phyloP scores from a whole-genome alignment of 1,140 invertebrate genomes.

The Trichomalopsis sarcophagae region DNA sequence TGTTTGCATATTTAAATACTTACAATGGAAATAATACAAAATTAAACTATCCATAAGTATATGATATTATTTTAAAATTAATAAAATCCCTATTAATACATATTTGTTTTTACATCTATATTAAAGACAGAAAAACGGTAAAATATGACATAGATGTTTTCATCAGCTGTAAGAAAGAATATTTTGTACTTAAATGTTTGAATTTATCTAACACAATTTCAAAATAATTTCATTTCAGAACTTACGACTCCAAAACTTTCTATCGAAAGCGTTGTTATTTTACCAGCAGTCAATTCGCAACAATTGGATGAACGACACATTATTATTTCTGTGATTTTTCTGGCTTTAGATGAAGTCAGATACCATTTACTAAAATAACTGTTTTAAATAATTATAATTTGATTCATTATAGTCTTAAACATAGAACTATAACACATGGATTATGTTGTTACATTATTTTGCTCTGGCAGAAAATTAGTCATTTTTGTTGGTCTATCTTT shows the following conservation, averaged over 20 bases:
- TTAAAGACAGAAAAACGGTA: neutral
- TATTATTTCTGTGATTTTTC: neutral
- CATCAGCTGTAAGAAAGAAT: neutral
- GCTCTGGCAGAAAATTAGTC: too few relatives aligned
- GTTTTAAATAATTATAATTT: neutral
- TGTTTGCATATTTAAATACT: too few relatives aligned
- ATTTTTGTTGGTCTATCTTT: too few relatives aligned
- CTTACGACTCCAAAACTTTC: neutral
- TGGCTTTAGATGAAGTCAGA: neutral
- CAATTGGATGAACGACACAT: neutral
- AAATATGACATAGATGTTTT: neutral
- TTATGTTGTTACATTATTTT: neutral
- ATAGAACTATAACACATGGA: too few relatives aligned
- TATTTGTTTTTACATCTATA: neutral
- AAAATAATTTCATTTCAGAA: neutral
- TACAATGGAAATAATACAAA: too few relatives aligned
- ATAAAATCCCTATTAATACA: too few relatives aligned
- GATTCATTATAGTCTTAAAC: too few relatives aligned
- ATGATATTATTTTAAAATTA: too few relatives aligned
- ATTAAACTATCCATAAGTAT: too few relatives aligned
- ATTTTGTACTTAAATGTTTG: neutral
- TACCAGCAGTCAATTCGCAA: neutral
- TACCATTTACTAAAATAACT: neutral
- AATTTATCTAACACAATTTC: neutral
- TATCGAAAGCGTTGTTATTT: neutral